Conservation (phyloP, 1,140 invertebrate genomes). For the Diachasma alloeum region DNA sequence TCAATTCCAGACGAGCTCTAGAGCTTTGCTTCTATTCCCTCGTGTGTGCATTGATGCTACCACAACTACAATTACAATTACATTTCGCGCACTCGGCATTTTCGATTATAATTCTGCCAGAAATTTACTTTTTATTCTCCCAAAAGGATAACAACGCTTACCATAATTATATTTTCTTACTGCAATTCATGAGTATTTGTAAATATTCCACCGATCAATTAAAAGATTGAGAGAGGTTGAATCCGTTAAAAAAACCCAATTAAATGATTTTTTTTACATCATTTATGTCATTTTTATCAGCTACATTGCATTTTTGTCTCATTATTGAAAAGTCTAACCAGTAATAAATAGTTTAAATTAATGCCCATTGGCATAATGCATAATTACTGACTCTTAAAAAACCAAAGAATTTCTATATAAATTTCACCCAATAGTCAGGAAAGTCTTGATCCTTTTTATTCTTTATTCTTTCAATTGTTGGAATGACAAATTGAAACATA, state of each 20-base stretch:
- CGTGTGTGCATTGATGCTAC: background rate
- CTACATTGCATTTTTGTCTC: too few species aligned
- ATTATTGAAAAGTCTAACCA: too few species aligned
- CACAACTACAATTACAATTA: background rate
- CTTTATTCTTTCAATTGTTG: background rate
- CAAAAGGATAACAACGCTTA: background rate
- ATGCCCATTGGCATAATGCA: too few species aligned
- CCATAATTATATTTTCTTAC: background rate
- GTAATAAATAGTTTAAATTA: too few species aligned
- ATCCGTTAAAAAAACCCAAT: background rate
- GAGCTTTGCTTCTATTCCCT: background rate
- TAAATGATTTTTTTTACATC: too few species aligned
- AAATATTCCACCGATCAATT: background rate
- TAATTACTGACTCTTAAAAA: too few species aligned
- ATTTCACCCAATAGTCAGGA: too few species aligned
- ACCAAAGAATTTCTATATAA: too few species aligned
- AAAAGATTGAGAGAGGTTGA: background rate
- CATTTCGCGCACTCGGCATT: background rate
- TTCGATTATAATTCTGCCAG: background rate
- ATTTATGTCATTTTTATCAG: too few species aligned
- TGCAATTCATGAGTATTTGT: background rate
- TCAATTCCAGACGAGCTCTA: background rate
- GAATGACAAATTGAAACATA: too few species aligned
- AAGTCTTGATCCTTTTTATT: too few species aligned
- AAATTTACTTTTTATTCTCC: background rate